phyloP scores from a whole-genome alignment of 2,113 vertebrate genomes.

The Odontesthes bonariensis region DNA sequence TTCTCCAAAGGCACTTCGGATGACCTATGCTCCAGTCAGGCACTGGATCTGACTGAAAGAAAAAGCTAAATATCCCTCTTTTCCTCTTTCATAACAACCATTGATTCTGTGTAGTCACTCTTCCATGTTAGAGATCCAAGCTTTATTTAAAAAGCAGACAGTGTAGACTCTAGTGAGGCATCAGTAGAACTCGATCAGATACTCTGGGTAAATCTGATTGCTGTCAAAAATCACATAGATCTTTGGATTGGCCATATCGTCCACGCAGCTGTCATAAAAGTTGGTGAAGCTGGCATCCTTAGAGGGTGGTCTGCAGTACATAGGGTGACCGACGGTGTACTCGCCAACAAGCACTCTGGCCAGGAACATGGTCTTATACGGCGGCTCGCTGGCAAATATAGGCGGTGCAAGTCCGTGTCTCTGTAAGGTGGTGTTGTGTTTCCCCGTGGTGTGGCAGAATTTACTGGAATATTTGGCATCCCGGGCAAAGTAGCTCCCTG shows the following conservation, averaged over 20 bases:
- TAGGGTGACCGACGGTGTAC: conserved; percentile 89
- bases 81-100: neutral
- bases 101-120: conserved; percentile 4
- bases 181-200: conserved; percentile 95
- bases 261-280: conserved; percentile 97
- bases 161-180: neutral
- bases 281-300: conserved; percentile 94
- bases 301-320: conserved; percentile 93
- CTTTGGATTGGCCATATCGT: conserved; percentile 93
- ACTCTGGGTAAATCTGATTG: conserved; percentile 98
- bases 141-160: neutral
- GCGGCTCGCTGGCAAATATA: conserved; percentile 79
- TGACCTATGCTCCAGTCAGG: conserved; percentile 42
- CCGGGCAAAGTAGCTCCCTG: conserved; percentile 96
- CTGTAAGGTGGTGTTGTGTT: conserved; percentile 88
- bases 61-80: conserved; percentile 5
- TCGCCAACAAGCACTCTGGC: conserved; percentile 94
- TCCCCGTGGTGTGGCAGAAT: conserved; percentile 92
- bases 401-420: conserved; percentile 79
- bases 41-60: conserved; percentile 25
- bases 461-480: conserved; percentile 94
- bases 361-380: conserved; percentile 93
- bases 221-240: conserved; percentile 97
- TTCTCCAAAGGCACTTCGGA: conserved; percentile 76
- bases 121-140: conserved; percentile 17